A percentile compares a stretch with the other conserved stretches of the same genome.
Conservation (phyloP, 2,797 vertebrate species). For the Pantherophis vulpinus region DNA sequence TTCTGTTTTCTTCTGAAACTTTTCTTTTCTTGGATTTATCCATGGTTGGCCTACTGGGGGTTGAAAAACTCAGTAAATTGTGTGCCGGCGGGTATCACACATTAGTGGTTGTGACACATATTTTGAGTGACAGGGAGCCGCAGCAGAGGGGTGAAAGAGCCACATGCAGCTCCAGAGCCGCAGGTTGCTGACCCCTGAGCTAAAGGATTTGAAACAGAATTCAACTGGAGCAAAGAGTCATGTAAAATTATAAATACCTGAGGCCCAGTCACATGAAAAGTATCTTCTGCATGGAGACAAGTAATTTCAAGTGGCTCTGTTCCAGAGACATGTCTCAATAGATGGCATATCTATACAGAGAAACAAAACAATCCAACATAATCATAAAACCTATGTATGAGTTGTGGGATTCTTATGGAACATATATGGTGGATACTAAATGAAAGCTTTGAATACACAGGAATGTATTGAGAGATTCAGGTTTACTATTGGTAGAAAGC, state of each 20-base stretch:
- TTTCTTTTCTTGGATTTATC: too few relatives aligned
- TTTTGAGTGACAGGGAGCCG: too few relatives aligned
- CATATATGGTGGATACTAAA: not conserved
- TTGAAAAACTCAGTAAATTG: too few relatives aligned
- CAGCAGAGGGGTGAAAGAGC: too few relatives aligned
- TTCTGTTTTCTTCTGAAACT: too few relatives aligned
- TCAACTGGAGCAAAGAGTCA: not conserved
- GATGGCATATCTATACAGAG: conserved; percentile 81
- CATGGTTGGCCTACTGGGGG: too few relatives aligned
- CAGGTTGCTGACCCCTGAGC: too few relatives aligned
- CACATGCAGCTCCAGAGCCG: too few relatives aligned
- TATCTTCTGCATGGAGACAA: conserved; percentile 94
- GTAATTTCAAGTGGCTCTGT: conserved; percentile 96
- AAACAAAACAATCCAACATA: not conserved
- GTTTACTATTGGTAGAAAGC: not conserved
- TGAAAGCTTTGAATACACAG: not conserved
- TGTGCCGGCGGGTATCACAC: too few relatives aligned
- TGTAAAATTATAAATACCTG: conserved; percentile 77
- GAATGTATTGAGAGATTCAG: not conserved
- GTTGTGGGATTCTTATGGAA: conserved; percentile 7
- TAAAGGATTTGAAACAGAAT: not conserved
- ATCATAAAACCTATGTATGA: not conserved
- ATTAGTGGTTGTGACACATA: too few relatives aligned
- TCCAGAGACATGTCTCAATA: conserved; percentile 91
- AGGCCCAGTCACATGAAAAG: conserved; percentile 94